A percentile compares a stretch with the other conserved stretches of the same genome.
These are phyloP conservation scores for Limnephilus marmoratus DNA, from an alignment of 2,888 invertebrate species.

Conservation along the genomic window DNA sequence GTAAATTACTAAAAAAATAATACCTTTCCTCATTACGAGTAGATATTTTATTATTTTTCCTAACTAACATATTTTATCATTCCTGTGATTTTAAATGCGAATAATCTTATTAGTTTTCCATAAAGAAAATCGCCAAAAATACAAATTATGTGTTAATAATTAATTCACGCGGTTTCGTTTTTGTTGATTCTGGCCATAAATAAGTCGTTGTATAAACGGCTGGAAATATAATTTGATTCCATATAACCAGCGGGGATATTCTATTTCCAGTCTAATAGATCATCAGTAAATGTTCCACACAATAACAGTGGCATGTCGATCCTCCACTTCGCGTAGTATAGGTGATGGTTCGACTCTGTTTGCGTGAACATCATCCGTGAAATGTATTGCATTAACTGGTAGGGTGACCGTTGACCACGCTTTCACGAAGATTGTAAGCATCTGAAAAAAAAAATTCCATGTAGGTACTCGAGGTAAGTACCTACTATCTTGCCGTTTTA, in stretches of 20 bases:
- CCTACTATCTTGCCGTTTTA: not conserved
- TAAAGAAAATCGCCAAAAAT: not conserved
- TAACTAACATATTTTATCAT: too few relatives aligned
- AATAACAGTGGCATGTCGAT: not conserved
- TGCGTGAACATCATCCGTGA: not conserved
- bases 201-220: not conserved
- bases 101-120: not conserved
- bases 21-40: too few relatives aligned
- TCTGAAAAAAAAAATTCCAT: too few relatives aligned
- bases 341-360: not conserved
- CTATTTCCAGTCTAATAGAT: not conserved
- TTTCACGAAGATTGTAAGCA: not conserved
- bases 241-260: not conserved
- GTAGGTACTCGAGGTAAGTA: too few relatives aligned
- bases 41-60: too few relatives aligned
- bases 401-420: not conserved
- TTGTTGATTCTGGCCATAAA: not conserved
- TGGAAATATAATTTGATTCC: not conserved
- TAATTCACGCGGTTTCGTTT: not conserved
- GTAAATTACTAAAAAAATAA: too few relatives aligned
- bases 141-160: not conserved
- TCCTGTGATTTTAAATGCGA: too few relatives aligned
- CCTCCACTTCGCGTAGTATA: not conserved
- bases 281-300: slow-evolving; percentile 2
- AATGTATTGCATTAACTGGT: not conserved